A percentile compares a stretch with the other conserved stretches of the same genome.
phyloP scores from a whole-genome alignment of 2,113 vertebrate species.

The human (Homo sapiens) region GRCh38 chr15:50816501-50817000 shows the following conservation, averaged over 20 bases:
- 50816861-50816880: neutral
- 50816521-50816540: neutral
- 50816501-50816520: neutral
- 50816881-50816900: constrained; percentile 6
- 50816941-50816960: neutral
- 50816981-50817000: neutral
- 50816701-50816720: neutral
- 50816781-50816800: neutral
- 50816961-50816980: neutral
- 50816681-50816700: constrained; percentile 27
- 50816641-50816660: constrained; percentile 13
- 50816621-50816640: neutral
- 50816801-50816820: neutral
- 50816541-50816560: neutral
- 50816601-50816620: neutral
- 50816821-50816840: neutral
- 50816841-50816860: neutral
- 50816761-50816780: neutral
- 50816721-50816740: neutral
- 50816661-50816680: neutral
- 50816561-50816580: neutral
- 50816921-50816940: neutral
- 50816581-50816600: neutral
- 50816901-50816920: neutral
- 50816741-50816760: neutral